Base-by-base conservation (phyloP, 2,888 invertebrate genomes). In the Apocheima hispidaria region DNA sequence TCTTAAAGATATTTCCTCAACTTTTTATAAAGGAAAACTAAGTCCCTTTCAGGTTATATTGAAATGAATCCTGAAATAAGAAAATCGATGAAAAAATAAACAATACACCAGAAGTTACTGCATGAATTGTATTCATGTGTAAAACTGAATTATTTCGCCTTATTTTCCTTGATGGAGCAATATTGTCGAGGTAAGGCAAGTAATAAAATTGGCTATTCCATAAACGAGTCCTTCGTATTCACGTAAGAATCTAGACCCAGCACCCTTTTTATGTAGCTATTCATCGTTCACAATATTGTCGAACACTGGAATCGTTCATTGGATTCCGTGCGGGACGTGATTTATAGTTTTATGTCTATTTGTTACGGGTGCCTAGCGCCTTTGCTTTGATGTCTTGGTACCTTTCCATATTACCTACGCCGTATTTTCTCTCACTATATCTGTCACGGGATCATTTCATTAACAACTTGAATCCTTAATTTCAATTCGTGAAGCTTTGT, bases 311-410 rank as follows among this genome's bases (percentile, higher is more conserved):
- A 74, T 73, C 72, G 71, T 69, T 77, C 63, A 69, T 63, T 54
- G 69, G 74, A 77, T 78, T 72, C 68, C 66, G 65, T 65, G 57
- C 66, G 65, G 63, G 55, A 49, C 65, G 64, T 72, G 75, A 77
- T 79, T 75, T 79, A 77, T 79, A 70, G 69, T 72, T 74, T 75
- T 75, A 77, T 72, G 65, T 53, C 71, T 75, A 74, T 81, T 79
- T 81, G 76, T 73, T 75, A 78, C 74, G 72, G 72, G 65, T 77
- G 68, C 75, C 54, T 66, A 65, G 65, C 69, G 66, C 26, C 44
- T 63, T 62, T 69, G 68, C 70, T 75, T 72, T 75, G 74, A 74
- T 76, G 75, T 73, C 67, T 66, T 57, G 33, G 18, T 54, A 44
- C 49, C 53, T 49, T 53, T n/a, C 35, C 28, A 44, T 50, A 44